Evolutionary conservation across 1,140 invertebrate genomes (phyloP), one percentile per base, ranked within the genome.

Genomic region (Trachelipus rathkii): DNA sequence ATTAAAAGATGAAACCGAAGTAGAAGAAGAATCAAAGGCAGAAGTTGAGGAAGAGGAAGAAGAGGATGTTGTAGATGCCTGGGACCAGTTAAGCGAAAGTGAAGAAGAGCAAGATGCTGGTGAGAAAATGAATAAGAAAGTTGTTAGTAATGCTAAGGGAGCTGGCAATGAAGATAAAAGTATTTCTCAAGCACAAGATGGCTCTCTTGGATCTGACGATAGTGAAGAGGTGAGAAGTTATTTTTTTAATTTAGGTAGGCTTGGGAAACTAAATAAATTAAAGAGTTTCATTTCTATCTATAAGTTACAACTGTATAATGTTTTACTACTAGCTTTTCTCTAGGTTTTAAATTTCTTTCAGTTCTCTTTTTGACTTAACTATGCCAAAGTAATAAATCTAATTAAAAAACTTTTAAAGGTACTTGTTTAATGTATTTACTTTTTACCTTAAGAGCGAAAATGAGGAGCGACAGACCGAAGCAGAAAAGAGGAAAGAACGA

Each of bases 401-500:
- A 33, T 33, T 33, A 33, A 33, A 33, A 33, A 33, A 3, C 6
- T 33, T 33, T 33, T 33, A 33, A 33, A 33, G 33, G 6, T 33
- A 33, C 6, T 33, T 33, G 33, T 33, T 3, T 33, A 33, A 33
- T 33, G 33, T 33, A 33, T 33, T 33, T 33, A 33, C 33, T 33
- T 33, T 33, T 33, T 33, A 33, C 1, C 6, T 6, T 33, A 3
- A 79, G 15, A 71, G 73, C 60, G 76, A 75, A 15, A 80, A 83
- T 15, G 84, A 86, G 0, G 86, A 88, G 45, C 87, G 87, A 79
- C 86, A 87, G 83, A 88, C 88, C 5, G 89, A 89, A 80, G 88
- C 88, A 0, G 90, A 92, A 80, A 89, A 87, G 74, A 90, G 89
- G 66, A 87, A 88, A 79, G 89, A 92, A 78, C 89, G 87, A 73